Evolutionary conservation across 37 sponge, comb jelly and placozoan species (phyloP).

Genomic region (Cliona cf. orientalis): DNA sequence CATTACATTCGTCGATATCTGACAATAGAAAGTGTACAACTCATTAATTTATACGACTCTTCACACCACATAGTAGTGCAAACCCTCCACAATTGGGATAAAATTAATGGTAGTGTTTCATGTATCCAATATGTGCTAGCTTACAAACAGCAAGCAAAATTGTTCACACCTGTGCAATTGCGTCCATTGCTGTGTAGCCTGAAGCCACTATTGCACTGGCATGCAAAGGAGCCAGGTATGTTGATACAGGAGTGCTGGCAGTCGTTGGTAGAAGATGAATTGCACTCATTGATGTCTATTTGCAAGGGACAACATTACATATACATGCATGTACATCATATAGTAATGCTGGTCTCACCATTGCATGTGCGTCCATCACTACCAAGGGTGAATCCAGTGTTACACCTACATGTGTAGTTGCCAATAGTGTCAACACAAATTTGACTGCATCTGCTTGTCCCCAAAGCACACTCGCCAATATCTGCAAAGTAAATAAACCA

Average conservation of each 20-base stretch:
- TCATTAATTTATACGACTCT: too few relatives aligned
- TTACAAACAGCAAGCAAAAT: neutral
- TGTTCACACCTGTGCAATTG: neutral
- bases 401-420: conserved; percentile 16
- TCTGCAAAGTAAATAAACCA: neutral
- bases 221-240: neutral
- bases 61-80: too few relatives aligned
- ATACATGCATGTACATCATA: too few relatives aligned
- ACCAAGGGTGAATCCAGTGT: neutral
- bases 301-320: too few relatives aligned
- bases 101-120: too few relatives aligned
- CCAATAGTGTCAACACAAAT: conserved; percentile 38
- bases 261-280: neutral
- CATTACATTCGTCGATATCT: too few relatives aligned
- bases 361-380: neutral
- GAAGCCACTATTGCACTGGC: neutral
- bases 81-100: too few relatives aligned
- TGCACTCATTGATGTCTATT: neutral
- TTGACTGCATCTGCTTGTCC: neutral
- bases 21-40: too few relatives aligned
- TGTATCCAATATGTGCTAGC: too few relatives aligned
- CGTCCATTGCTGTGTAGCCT: neutral
- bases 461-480: neutral
- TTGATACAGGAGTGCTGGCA: neutral
- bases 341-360: too few relatives aligned